Evolutionary conservation across 37 sponge, comb jelly and placozoan species (phyloP).

Genomic region (Hexactinellida sp.): DNA sequence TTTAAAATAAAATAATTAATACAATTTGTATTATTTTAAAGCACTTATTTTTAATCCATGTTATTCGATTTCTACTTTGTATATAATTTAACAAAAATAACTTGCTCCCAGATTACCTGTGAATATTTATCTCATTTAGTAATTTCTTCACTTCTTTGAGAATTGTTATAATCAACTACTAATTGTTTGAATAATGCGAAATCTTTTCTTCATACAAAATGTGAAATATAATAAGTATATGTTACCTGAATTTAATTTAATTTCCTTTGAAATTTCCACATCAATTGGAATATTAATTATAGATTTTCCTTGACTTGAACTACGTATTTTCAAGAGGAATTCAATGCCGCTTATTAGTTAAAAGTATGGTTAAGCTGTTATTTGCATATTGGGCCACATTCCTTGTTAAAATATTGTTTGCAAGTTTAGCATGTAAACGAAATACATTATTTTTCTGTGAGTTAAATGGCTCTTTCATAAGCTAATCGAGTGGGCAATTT

Average conservation of each 20-base stretch:
- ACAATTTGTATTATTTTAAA: too few species aligned
- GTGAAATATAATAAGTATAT: too few species aligned
- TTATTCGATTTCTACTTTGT: not conserved
- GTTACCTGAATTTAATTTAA: too few species aligned
- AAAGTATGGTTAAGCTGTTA: not conserved
- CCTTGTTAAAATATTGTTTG: not conserved
- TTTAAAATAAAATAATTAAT: too few species aligned
- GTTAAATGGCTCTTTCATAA: not conserved
- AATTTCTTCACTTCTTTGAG: too few species aligned
- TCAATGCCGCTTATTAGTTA: not conserved
- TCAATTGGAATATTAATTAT: too few species aligned
- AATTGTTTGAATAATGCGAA: too few species aligned
- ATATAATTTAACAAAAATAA: not conserved
- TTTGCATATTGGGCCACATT: not conserved
- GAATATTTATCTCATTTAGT: not conserved
- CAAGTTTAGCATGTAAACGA: not conserved
- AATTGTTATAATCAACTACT: too few species aligned
- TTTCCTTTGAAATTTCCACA: too few species aligned
- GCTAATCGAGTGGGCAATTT: slow-evolving; percentile 1
- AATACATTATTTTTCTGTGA: not conserved
- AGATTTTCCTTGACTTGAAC: too few species aligned
- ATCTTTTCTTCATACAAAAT: too few species aligned
- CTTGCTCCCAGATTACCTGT: not conserved
- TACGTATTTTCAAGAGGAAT: too few species aligned
- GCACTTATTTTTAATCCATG: not conserved